phyloP scores from a whole-genome alignment of 2,113 vertebrate species.

The Sus scrofa region DNA sequence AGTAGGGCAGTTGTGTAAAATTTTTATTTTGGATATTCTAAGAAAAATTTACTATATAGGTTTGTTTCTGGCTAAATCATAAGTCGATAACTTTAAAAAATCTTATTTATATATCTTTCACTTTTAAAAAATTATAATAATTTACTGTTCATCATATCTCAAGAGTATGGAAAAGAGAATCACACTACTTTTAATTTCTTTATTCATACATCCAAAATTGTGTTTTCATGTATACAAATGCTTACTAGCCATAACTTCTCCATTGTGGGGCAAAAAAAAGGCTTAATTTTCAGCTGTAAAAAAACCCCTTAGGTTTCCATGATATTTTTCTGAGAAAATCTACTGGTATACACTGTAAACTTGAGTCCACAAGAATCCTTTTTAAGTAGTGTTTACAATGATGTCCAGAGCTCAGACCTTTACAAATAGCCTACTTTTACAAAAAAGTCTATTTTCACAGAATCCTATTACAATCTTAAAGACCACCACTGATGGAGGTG shows the following conservation, averaged over 20 bases:
- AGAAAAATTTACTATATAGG: neutral
- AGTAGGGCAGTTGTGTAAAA: neutral
- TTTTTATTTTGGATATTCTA: slow-evolving; percentile 12
- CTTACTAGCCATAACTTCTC: neutral
- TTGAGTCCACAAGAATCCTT: neutral
- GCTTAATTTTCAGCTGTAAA: neutral
- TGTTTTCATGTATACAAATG: neutral
- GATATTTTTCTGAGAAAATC: neutral
- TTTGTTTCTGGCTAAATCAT: slow-evolving; percentile 14
- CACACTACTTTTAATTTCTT: neutral
- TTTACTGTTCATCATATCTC: neutral
- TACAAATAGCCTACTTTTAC: neutral
- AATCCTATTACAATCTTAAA: slow-evolving; percentile 23
- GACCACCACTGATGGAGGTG: neutral
- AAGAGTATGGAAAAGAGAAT: neutral
- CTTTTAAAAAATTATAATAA: neutral
- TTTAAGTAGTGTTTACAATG: neutral
- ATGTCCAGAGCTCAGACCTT: neutral
- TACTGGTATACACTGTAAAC: neutral
- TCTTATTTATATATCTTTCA: neutral
- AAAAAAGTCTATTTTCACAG: neutral
- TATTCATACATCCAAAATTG: neutral
- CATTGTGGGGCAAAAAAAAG: neutral
- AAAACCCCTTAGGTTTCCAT: neutral
- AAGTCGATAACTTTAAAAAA: neutral